Evolutionary conservation across 1,140 invertebrate genomes (phyloP).

Genomic region (Zaprionus inermis): DNA sequence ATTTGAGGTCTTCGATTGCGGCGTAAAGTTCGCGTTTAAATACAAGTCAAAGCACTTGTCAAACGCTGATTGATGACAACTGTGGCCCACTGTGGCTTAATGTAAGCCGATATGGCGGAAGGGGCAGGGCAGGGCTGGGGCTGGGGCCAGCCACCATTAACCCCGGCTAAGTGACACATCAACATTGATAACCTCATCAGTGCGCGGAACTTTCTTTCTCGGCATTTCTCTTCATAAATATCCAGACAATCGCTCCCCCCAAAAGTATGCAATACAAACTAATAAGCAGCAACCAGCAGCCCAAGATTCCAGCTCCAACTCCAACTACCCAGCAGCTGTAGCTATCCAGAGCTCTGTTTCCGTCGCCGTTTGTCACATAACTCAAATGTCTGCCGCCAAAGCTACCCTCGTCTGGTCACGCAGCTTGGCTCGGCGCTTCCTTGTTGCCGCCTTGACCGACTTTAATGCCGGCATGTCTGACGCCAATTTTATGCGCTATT

Average conservation of each 20-base stretch:
- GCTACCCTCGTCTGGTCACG: conserved; percentile 80
- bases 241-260: conserved; percentile 56
- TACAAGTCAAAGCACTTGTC: conserved; percentile 60
- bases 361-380: conserved; percentile 70
- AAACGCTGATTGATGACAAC: conserved; percentile 68
- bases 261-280: conserved; percentile 70
- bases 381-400: conserved; percentile 77
- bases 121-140: background rate
- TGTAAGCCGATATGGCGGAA: conserved; percentile 27
- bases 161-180: conserved; percentile 69
- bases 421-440: conserved; percentile 55
- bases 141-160: conserved; percentile 47
- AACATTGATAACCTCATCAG: conserved; percentile 53
- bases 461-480: conserved; percentile 75
- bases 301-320: conserved; percentile 27
- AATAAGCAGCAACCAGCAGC: conserved; percentile 72
- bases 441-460: conserved; percentile 69
- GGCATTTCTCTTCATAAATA: conserved; percentile 75
- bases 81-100: conserved; percentile 15
- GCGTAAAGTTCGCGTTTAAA: conserved; percentile 51
- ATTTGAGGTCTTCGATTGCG: conserved; percentile 59
- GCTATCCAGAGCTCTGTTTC: conserved; percentile 18
- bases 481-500: conserved; percentile 77
- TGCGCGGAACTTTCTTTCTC: conserved; percentile 15
- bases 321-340: conserved; percentile 13